Evolutionary conservation across 2,888 invertebrate species (phyloP), one percentile per base, ranked within the genome.

Genomic region (Diploptera punctata): DNA sequence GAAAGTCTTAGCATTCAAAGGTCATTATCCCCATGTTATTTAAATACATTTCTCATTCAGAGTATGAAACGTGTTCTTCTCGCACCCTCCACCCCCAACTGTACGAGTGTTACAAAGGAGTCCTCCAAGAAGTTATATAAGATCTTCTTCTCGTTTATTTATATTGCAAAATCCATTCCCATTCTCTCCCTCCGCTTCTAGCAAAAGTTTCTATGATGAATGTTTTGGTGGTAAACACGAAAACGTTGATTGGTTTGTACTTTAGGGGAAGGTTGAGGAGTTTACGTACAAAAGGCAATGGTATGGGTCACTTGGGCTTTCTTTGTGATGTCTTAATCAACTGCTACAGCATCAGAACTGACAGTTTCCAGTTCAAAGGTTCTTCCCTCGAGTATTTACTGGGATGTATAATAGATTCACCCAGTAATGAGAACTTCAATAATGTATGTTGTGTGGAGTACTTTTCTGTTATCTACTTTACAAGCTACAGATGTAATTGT

Each of bases 371-470:
- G 54, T 26, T 54, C 54, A 19, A 54, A 54, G 54, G 13, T 26
- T 54, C 54, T 16, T 54, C 54, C 54, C 54, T 26, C 26, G 54
- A 26, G 54, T 26, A 54, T 54, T 54, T 21, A 16, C 26, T 26
- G 33, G n/a, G 24, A 26, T 19, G 10, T 54, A 26, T 26, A 54
- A 26, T 33, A 21, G 43, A 62, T 62, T 62, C 62, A 21, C n/a
- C 4, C 62, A 38, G 38, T 62, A 62, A 62, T 62, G 62, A 62
- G 43, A 62, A 3, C 18, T 38, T 62, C 43, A 62, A 62, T 62
- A 62, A 62, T 62, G 33, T 38, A 62, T 62, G 62, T 16, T 33
- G 5, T 10, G 13, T 19, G 33, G 38, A n/a, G 13, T 10, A 3
- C 1, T 19, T n/a, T n/a, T n/a, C n/a, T n/a, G n/a, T n/a, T n/a